A percentile compares a stretch with the other conserved stretches of the same genome.
Conservation (phyloP, 1,140 invertebrate genomes). For the Macrocentrus cingulum region DNA sequence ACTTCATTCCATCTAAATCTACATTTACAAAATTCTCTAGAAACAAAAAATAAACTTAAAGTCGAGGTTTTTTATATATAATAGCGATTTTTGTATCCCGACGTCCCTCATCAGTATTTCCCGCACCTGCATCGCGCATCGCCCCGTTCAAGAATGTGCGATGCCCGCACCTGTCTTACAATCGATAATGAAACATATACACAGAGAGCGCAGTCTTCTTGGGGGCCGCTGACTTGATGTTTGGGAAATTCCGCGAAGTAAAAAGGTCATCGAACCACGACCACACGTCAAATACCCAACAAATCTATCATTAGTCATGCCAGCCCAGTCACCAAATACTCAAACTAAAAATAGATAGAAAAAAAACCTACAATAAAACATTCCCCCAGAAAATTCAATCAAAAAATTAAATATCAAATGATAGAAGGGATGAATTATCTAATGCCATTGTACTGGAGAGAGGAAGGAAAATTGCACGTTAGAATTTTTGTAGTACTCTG, state of each 20-base stretch:
- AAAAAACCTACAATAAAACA: too few relatives aligned
- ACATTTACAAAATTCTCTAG: too few relatives aligned
- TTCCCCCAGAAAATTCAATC: too few relatives aligned
- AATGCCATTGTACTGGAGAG: too few relatives aligned
- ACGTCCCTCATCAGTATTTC: neutral
- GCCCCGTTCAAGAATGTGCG: conserved; percentile 5
- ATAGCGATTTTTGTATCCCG: neutral
- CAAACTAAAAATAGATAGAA: too few relatives aligned
- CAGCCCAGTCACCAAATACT: neutral
- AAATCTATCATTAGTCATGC: neutral
- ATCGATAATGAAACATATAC: conserved; percentile 21
- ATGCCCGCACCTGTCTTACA: conserved; percentile 24
- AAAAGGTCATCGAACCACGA: conserved; percentile 25
- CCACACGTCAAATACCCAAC: conserved; percentile 12
- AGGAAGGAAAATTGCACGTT: too few relatives aligned
- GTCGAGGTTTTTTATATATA: too few relatives aligned
- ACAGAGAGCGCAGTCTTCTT: conserved; percentile 2
- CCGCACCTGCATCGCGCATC: neutral
- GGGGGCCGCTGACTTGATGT: neutral
- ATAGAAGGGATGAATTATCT: too few relatives aligned
- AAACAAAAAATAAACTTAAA: too few relatives aligned
- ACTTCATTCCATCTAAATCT: too few relatives aligned
- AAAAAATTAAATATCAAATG: too few relatives aligned
- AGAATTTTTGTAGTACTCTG: too few relatives aligned
- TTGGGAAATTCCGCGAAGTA: conserved; percentile 25